Base-by-base conservation (phyloP, 2,797 vertebrate species). In the Leontocebus nigricollis region DNA sequence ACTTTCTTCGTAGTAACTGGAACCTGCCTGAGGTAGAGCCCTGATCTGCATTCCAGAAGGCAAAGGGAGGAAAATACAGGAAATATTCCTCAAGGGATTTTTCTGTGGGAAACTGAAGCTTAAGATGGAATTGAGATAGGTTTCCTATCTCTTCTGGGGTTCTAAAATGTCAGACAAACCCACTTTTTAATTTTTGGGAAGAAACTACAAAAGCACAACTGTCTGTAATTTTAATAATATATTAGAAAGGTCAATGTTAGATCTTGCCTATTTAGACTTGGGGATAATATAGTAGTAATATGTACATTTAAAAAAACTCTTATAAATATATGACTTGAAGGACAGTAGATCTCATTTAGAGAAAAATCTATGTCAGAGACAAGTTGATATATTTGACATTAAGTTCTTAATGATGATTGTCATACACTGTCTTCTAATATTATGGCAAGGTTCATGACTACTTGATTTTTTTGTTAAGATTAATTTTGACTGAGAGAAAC, bases 321-420 rank as follows among this genome's bases (percentile, higher is more conserved):
- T 14, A 73, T 90, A 77, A 55, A 76, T 77, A 55, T n/a, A 0
- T 70, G 24, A 27, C 12, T 90, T 61, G 24, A 70, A 79, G 30
- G n/a, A 73, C 24, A 93, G 5, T 84, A 12, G 84, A 88, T 90
- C 24, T 30, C 79, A 22, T 83, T 89, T 92, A 90, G 27, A 86
- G 61, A 94, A 96, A 97, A 84, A 73, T 59, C n/a, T 76, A 10
- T 93, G 95, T 52, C 55, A 91, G n/a, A 93, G 24, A 22, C 9
- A 89, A 52, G 14, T n/a, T 95, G 59, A 79, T 75, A 72, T 41
- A 33, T 57, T 82, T 83, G n/a, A 22, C 33, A 77, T 57, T 26
- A 83, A 26, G 24, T 94, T 93, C 5, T 93, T 92, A 83, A 48
- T 72, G 39, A n/a, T 67, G 39, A 27, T 59, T 94, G 13, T 27